phyloP scores from a whole-genome alignment of 2,888 invertebrate species.

The Torymus aiolomorphi region DNA sequence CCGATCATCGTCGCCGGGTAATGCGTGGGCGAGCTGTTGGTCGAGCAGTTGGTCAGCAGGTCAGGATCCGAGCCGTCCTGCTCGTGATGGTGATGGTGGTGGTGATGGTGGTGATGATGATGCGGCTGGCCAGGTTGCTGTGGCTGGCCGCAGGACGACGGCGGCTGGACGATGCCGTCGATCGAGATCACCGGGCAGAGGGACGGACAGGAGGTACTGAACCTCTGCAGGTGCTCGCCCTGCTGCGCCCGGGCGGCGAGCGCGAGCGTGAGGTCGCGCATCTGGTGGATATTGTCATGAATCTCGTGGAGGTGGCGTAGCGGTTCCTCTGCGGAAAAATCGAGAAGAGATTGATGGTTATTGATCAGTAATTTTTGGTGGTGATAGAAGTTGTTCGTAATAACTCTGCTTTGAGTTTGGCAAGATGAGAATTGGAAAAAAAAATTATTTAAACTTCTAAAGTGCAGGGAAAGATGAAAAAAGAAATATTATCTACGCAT shows the following conservation, averaged over 20 bases:
- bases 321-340: slow-evolving; percentile 81
- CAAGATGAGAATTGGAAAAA: too few relatives aligned
- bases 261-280: slow-evolving; percentile 81
- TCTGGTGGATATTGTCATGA: slow-evolving; percentile 86
- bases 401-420: too few relatives aligned
- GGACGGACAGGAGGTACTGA: slow-evolving; percentile 86
- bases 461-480: too few relatives aligned
- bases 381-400: too few relatives aligned
- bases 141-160: not conserved
- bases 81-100: slow-evolving; percentile 19
- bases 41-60: slow-evolving; percentile 75
- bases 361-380: too few relatives aligned
- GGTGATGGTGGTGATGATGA: slow-evolving; percentile 14
- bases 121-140: not conserved
- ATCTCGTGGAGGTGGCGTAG: slow-evolving; percentile 85
- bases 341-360: not conserved
- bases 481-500: too few relatives aligned
- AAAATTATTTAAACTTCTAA: too few relatives aligned
- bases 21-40: slow-evolving; percentile 77
- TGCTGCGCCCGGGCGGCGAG: slow-evolving; percentile 67
- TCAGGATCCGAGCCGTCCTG: slow-evolving; percentile 76
- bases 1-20: slow-evolving; percentile 58
- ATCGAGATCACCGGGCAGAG: slow-evolving; percentile 73
- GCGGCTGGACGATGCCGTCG: slow-evolving; percentile 49
- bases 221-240: slow-evolving; percentile 77